These are phyloP conservation scores for Microtus montanus DNA, from an alignment of 2,113 vertebrate species.

Conservation along the genomic window DNA sequence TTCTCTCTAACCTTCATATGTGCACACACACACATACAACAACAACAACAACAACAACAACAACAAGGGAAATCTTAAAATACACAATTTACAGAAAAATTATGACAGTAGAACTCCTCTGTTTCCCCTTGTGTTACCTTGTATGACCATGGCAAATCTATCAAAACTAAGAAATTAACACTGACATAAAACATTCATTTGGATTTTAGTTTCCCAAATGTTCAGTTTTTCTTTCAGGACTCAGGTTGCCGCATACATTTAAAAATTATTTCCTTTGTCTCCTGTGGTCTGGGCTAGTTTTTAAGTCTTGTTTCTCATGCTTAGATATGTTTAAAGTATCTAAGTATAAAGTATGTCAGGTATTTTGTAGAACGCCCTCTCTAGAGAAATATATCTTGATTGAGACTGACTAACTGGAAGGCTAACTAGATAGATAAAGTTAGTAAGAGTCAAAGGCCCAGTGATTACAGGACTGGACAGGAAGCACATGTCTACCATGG, in stretches of 20 bases:
- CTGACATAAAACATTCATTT: background rate
- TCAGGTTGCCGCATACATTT: background rate
- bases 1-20: background rate
- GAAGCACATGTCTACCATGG: background rate
- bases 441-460: background rate
- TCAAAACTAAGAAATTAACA: slow-evolving; percentile 2
- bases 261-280: background rate
- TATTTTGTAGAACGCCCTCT: background rate
- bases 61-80: background rate
- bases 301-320: background rate
- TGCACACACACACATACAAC: background rate
- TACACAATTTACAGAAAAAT: background rate
- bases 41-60: background rate
- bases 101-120: background rate
- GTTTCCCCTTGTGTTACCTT: background rate
- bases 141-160: background rate
- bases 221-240: background rate
- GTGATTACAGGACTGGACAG: background rate
- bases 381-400: background rate
- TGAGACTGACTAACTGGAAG: background rate
- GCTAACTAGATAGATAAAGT: background rate
- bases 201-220: slow-evolving; percentile 18
- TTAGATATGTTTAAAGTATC: background rate
- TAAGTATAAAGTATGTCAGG: too few species aligned
- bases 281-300: background rate